Conservation (phyloP, 2,888 invertebrate genomes). For the Chalcosyrphus nemorum region DNA sequence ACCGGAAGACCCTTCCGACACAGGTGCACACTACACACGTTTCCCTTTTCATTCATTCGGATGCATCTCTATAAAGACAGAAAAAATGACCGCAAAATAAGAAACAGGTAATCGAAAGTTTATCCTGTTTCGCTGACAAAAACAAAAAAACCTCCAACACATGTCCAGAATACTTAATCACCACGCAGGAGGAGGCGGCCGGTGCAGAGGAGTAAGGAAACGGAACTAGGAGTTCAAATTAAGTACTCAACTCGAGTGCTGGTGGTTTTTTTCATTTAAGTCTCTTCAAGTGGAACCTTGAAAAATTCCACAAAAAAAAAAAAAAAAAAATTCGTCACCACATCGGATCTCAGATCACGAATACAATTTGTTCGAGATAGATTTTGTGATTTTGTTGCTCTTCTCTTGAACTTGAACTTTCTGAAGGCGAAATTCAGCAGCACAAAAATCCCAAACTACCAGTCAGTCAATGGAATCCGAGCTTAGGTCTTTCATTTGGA, state of each 20-base stretch:
- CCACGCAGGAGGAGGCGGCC: background rate
- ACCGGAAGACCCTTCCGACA: conserved; percentile 43
- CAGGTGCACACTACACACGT: conserved; percentile 15
- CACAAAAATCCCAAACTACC: background rate
- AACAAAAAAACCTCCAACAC: conserved; percentile 2
- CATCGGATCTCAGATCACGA: conserved; percentile 26
- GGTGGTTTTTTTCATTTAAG: background rate
- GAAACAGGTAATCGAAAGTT: conserved; percentile 35
- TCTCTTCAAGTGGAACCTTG: conserved; percentile 29
- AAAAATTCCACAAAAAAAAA: conserved; percentile 26
- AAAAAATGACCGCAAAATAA: background rate
- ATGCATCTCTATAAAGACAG: background rate
- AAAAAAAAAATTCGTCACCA: conserved; percentile 41
- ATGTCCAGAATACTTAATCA: conserved; percentile 36
- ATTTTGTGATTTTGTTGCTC: conserved; percentile 22
- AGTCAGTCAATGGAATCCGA: conserved; percentile 15
- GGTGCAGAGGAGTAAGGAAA: background rate
- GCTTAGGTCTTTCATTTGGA: background rate
- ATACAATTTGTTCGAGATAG: conserved; percentile 26
- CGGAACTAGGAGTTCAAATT: conserved; percentile 4
- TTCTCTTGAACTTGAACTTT: conserved; percentile 58
- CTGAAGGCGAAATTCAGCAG: background rate
- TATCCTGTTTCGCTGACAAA: conserved; percentile 26
- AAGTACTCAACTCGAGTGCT: conserved; percentile 4
- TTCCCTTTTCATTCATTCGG: conserved; percentile 22